A percentile compares a stretch with the other conserved stretches of the same genome.
Evolutionary conservation across 2,113 vertebrate genomes (phyloP).

Genomic region (Thermophis baileyi): DNA sequence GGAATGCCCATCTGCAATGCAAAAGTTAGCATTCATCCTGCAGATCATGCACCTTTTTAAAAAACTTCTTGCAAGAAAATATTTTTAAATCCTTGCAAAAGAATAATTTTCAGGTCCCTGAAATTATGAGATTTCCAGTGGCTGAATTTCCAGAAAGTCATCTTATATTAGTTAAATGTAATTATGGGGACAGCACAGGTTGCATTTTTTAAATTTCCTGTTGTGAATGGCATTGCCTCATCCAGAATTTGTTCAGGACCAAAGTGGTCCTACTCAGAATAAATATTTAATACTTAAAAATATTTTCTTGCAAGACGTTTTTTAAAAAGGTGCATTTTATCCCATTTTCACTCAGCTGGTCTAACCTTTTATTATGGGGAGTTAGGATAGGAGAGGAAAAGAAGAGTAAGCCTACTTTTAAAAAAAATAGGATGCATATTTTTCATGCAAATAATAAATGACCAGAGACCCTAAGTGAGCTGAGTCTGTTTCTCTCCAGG

Average conservation of each 20-base stretch:
- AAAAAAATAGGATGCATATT: neutral
- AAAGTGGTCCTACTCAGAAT: slow-evolving; percentile 43
- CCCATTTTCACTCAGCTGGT: slow-evolving; percentile 44
- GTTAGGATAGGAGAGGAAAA: neutral
- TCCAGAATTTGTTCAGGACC: slow-evolving; percentile 52
- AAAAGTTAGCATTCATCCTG: neutral
- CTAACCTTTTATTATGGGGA: neutral
- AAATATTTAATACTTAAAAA: too few relatives aligned
- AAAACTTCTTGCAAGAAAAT: neutral
- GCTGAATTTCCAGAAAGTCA: slow-evolving; percentile 19
- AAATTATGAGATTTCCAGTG: neutral
- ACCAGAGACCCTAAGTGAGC: neutral
- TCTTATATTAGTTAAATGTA: slow-evolving; percentile 48
- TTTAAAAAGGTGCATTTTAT: neutral
- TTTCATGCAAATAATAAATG: neutral
- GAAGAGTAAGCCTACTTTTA: neutral
- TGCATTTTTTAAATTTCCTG: slow-evolving; percentile 35
- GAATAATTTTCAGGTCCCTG: neutral
- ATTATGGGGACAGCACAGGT: slow-evolving; percentile 37
- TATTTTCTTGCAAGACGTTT: too few relatives aligned
- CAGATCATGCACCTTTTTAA: neutral
- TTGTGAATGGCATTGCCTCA: slow-evolving; percentile 53
- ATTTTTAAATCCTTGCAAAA: neutral
- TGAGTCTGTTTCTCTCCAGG: neutral
- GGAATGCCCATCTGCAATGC: neutral